Conservation (phyloP, 2,797 vertebrate genomes). For the Coregonus ussuriensis region DNA sequence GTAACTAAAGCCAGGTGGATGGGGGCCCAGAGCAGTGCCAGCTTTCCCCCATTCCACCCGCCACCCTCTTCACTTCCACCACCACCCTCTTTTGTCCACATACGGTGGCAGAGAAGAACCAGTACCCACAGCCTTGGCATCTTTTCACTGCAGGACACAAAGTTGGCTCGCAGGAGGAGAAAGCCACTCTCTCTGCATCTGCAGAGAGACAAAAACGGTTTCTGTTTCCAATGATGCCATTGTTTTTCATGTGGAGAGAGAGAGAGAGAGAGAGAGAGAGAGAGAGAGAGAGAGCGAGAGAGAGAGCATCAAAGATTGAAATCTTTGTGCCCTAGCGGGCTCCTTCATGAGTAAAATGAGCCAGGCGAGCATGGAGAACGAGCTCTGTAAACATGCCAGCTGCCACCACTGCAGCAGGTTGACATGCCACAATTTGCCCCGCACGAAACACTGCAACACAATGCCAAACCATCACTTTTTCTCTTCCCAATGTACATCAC, state of each 20-base stretch:
- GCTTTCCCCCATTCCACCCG: conserved; percentile 62
- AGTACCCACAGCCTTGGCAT: conserved; percentile 61
- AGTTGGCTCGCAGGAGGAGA: conserved; percentile 51
- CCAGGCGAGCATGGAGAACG: conserved; percentile 13
- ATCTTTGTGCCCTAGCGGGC: not conserved
- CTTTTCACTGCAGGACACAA: conserved; percentile 57
- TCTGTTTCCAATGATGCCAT: not conserved
- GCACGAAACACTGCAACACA: not conserved
- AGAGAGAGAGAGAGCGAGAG: not conserved
- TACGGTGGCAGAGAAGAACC: conserved; percentile 47
- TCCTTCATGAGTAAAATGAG: not conserved
- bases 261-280: not conserved
- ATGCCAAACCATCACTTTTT: not conserved
- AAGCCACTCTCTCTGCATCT: conserved; percentile 53
- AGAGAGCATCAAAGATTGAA: not conserved
- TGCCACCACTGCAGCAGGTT: conserved; percentile 27
- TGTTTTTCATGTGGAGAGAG: not conserved
- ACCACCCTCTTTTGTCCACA: conserved; percentile 62
- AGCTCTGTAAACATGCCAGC: conserved; percentile 39
- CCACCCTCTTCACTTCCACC: conserved; percentile 42
- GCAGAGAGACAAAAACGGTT: conserved; percentile 23
- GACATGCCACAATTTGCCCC: conserved; percentile 5
- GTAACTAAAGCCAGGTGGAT: conserved; percentile 62
- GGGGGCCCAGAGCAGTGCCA: conserved; percentile 51
- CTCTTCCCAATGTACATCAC: not conserved